A percentile compares a stretch with the other conserved stretches of the same genome.
Conservation (phyloP, 2,888 invertebrate species). For the Tenodera sinensis region DNA sequence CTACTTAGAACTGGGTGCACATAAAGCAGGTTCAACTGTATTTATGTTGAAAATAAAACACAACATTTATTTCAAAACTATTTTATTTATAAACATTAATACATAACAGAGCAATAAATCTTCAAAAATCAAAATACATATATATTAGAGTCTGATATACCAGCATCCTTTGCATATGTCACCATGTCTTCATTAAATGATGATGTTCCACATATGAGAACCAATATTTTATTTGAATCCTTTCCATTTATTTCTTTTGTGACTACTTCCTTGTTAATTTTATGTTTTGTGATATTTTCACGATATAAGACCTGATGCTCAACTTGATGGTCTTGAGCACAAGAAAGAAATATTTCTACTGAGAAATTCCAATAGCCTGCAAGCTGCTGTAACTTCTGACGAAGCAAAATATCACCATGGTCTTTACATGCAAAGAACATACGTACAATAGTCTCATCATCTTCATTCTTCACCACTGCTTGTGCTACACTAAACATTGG, state of each 20-base stretch:
- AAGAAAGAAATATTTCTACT: constrained; percentile 58
- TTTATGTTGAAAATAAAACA: too few species aligned
- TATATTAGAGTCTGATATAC: constrained; percentile 1
- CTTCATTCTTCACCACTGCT: constrained; percentile 60
- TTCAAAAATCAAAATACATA: not conserved
- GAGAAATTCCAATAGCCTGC: constrained; percentile 70
- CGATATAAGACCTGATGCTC: constrained; percentile 46
- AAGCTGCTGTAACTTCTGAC: constrained; percentile 57
- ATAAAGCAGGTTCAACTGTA: too few species aligned
- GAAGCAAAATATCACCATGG: constrained; percentile 56
- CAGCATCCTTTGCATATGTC: not conserved
- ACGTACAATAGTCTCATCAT: constrained; percentile 60
- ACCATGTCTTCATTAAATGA: constrained; percentile 52
- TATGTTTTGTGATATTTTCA: constrained; percentile 49
- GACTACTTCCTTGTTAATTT: constrained; percentile 45
- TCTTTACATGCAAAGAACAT: constrained; percentile 61
- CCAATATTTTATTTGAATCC: constrained; percentile 42
- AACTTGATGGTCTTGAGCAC: constrained; percentile 35
- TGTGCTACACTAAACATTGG: constrained; percentile 63
- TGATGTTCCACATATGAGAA: constrained; percentile 61
- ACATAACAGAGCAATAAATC: not conserved
- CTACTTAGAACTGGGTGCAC: too few species aligned
- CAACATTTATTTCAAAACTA: not conserved
- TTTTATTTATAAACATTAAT: not conserved
- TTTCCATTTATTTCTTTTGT: constrained; percentile 41